Conservation (phyloP, 2,113 vertebrate species). For the Solenodon paradoxus region DNA sequence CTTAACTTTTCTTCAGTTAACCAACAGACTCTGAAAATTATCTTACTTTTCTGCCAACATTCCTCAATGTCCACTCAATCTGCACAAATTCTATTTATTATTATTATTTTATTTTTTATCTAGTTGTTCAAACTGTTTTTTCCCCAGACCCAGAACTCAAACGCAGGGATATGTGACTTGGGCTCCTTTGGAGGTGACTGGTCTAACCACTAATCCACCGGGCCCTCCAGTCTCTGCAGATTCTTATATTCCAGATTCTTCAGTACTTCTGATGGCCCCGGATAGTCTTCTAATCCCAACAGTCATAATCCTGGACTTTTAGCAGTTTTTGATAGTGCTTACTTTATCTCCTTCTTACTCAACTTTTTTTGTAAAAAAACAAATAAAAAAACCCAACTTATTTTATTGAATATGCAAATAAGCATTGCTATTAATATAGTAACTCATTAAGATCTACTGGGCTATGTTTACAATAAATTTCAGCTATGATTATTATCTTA, state of each 20-base stretch:
- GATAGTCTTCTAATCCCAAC: neutral
- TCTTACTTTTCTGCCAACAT: neutral
- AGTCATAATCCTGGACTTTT: neutral
- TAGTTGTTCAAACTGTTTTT: too few relatives aligned
- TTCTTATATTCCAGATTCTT: neutral
- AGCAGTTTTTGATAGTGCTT: neutral
- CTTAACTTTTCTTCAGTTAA: neutral
- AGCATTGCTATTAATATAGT: neutral
- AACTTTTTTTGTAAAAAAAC: neutral
- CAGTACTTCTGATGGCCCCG: neutral
- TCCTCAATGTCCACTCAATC: neutral
- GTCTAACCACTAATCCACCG: too few relatives aligned
- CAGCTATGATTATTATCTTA: slow-evolving; percentile 76
- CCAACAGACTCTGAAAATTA: neutral
- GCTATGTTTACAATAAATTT: slow-evolving; percentile 19
- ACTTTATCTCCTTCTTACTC: neutral
- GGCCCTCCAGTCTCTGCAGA: too few relatives aligned
- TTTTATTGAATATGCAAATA: neutral
- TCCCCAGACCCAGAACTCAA: too few relatives aligned
- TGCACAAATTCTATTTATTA: too few relatives aligned
- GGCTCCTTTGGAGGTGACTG: too few relatives aligned
- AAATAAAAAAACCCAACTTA: too few relatives aligned
- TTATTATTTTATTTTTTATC: too few relatives aligned
- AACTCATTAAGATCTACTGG: neutral
- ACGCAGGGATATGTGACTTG: too few relatives aligned